Evolutionary conservation across 2,113 vertebrate genomes (phyloP), one percentile per base, ranked within the genome.

Genomic region (Epinephelus cyanopodus): DNA sequence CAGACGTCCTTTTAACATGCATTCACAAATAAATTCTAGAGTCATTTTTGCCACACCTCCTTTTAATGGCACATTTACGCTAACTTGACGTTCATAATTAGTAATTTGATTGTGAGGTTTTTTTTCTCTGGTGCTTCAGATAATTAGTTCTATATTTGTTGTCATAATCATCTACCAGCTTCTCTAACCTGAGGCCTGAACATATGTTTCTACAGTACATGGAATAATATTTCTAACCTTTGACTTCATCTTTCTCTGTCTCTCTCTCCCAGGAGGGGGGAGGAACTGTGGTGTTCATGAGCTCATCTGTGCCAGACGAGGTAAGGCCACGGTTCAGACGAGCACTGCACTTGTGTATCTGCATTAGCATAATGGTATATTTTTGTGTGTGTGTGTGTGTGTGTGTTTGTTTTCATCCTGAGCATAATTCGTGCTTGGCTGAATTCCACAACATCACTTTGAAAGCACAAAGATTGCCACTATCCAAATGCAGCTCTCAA

Each of bases 201-300:
- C 76, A 84, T 77, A 81, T 89, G 84, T 80, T 68, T 74, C 58
- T 79, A 23, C 65, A 52, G n/a, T 23, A 27, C 63, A 50, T 14
- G 23, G 14, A 70, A n/a, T 74, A 45, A 64, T 62, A 19, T 71
- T 58, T 82, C 23, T 72, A 69, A 73, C 69, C 29, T 72, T 42
- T 82, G 75, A 84, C 74, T 79, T 77, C 11, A 76, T 23, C 12
- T 81, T 3, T 81, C 13, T 86, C 64, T 48, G 7, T 54, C 18
- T 89, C 90, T 89, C 90, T 72, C 65, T 94, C 74, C 25, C 88
- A 99, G 98, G 97, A 93, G 97, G 97, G 92, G 97, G 98, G 92
- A 96, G 97, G 94, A 98, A 96, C 87, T 99, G 98, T 86, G 98
- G 97, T 93, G 97, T 96, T 82, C 97, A 99, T 91, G 98, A 99